phyloP scores from a whole-genome alignment of 2,113 vertebrate species.

The Oncorhynchus tshawytscha region DNA sequence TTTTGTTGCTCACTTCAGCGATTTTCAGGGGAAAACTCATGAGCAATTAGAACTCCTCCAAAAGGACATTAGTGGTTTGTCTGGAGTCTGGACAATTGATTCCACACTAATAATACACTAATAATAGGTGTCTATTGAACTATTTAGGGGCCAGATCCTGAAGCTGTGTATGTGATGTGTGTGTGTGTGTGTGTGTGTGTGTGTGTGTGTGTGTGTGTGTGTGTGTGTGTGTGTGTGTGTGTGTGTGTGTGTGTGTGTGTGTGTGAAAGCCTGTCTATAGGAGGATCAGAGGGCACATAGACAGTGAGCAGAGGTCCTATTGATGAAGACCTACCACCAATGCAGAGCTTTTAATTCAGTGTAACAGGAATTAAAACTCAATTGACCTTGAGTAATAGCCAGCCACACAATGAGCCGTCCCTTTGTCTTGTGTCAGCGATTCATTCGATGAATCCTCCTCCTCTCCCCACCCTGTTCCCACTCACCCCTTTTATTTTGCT shows the following conservation, averaged over 20 bases:
- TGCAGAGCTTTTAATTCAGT: slow-evolving; percentile 66
- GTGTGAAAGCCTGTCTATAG: no score
- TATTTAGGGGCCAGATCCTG: neutral
- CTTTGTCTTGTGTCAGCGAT: slow-evolving; percentile 16
- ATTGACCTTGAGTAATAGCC: slow-evolving; percentile 46
- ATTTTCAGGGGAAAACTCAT: slow-evolving; percentile 26
- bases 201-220: neutral
- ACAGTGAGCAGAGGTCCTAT: slow-evolving; percentile 19
- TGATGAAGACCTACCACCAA: slow-evolving; percentile 51
- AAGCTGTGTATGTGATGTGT: neutral
- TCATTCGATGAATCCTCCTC: neutral
- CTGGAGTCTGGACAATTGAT: slow-evolving; percentile 42
- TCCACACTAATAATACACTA: slow-evolving; percentile 26
- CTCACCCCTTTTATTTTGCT: no score
- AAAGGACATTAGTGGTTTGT: slow-evolving; percentile 29
- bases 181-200: neutral
- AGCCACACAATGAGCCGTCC: slow-evolving; percentile 3
- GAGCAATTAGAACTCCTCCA: slow-evolving; percentile 20
- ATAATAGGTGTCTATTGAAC: neutral
- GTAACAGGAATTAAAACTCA: slow-evolving; percentile 60
- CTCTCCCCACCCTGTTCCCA: neutral
- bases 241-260: neutral
- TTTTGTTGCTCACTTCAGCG: slow-evolving; percentile 34
- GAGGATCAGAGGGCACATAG: neutral
- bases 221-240: neutral